These are phyloP conservation scores for Zaprionus ornatus DNA, from an alignment of 1,140 invertebrate species.

Conservation along the genomic window DNA sequence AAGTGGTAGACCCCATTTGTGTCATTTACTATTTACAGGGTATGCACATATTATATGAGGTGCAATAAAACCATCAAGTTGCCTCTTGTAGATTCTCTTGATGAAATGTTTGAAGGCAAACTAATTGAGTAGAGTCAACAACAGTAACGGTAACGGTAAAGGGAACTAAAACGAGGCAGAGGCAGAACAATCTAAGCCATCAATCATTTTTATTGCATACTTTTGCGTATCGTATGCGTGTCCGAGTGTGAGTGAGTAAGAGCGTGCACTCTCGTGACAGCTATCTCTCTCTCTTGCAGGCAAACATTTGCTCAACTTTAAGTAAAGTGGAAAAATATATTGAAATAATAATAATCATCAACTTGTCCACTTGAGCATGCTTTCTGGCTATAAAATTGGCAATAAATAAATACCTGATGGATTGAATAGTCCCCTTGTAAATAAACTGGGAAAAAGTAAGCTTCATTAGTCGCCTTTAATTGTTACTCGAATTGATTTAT, in stretches of 20 bases:
- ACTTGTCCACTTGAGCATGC: constrained; percentile 5
- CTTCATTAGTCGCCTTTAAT: constrained; percentile 2
- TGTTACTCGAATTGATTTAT: not conserved
- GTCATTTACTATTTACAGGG: not conserved
- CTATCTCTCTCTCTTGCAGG: not conserved
- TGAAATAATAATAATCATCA: constrained; percentile 28
- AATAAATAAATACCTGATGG: constrained; percentile 31
- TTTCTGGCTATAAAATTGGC: constrained; percentile 2
- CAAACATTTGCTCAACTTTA: constrained; percentile 38
- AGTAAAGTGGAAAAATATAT: not conserved
- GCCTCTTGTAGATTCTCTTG: constrained; percentile 19
- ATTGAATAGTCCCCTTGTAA: constrained; percentile 40
- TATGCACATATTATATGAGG: constrained; percentile 18
- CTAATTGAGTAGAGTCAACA: constrained; percentile 57
- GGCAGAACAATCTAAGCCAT: constrained; percentile 59
- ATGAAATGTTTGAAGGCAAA: constrained; percentile 46
- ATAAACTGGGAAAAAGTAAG: not conserved
- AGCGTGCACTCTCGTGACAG: not conserved
- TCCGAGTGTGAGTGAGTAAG: constrained; percentile 8
- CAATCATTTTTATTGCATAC: constrained; percentile 80
- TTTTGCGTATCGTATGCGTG: constrained; percentile 51
- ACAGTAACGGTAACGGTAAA: constrained; percentile 12
- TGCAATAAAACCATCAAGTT: constrained; percentile 31
- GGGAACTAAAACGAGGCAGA: not conserved
- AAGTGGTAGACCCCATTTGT: not conserved